Evolutionary conservation across 2,888 invertebrate genomes (phyloP).

Genomic region (Caenorhabditis doughertyi): DNA sequence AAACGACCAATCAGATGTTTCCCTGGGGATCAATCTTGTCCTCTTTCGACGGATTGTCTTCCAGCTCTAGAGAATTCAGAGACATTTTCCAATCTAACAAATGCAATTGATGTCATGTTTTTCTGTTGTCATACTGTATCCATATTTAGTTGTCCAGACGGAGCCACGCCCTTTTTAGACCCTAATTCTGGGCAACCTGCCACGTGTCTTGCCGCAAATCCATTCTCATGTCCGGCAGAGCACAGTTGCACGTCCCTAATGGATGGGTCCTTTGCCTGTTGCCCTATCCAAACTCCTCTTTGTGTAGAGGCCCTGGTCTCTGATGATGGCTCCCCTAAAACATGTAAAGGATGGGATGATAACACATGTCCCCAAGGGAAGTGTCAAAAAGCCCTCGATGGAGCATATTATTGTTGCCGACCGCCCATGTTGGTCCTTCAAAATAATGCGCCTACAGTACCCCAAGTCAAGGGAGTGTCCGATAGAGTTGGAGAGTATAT

Average conservation of each 20-base stretch:
- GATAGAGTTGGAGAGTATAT: slow-evolving; percentile 52
- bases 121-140: slow-evolving; percentile 76
- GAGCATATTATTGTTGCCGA: slow-evolving; percentile 71
- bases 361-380: slow-evolving; percentile 68
- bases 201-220: slow-evolving; percentile 63
- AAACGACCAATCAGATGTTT: slow-evolving; percentile 71
- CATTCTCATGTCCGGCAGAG: slow-evolving; percentile 71
- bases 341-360: slow-evolving; percentile 69
- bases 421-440: slow-evolving; percentile 42
- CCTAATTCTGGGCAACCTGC: slow-evolving; percentile 59
- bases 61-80: slow-evolving; percentile 70
- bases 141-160: slow-evolving; percentile 73
- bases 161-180: slow-evolving; percentile 62
- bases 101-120: slow-evolving; percentile 72
- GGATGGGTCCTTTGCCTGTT: slow-evolving; percentile 72
- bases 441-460: slow-evolving; percentile 42
- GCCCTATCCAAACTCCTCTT: slow-evolving; percentile 60
- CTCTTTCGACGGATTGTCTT: slow-evolving; percentile 68
- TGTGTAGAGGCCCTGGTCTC: slow-evolving; percentile 69
- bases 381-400: slow-evolving; percentile 71
- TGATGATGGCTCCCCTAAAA: slow-evolving; percentile 59
- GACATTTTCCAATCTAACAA: slow-evolving; percentile 56
- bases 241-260: slow-evolving; percentile 65
- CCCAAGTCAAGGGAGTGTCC: slow-evolving; percentile 47
- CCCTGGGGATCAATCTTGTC: slow-evolving; percentile 73